Evolutionary conservation across 2,888 invertebrate species (phyloP).

Genomic region (Cataglyphis altisquamis): DNA sequence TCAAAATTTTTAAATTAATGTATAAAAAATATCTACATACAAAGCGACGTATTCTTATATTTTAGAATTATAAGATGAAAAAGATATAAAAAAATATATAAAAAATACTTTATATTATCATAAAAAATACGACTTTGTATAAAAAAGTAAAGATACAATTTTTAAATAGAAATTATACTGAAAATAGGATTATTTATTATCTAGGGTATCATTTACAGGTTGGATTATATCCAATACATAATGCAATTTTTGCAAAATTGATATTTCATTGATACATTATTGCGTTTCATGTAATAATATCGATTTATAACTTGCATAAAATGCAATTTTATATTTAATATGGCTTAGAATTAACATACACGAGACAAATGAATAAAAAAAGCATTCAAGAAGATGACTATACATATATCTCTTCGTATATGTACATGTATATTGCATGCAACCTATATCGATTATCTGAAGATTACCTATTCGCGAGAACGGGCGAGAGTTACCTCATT

Average conservation of each 20-base stretch:
- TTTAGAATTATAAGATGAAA: not conserved
- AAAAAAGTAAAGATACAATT: not conserved
- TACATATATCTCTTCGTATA: not conserved
- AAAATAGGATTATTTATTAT: not conserved
- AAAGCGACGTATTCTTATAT: not conserved
- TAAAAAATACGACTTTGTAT: not conserved
- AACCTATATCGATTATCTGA: constrained; percentile 4
- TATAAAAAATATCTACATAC: not conserved
- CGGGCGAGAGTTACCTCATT: constrained; percentile 44
- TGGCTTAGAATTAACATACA: not conserved
- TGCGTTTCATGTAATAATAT: not conserved
- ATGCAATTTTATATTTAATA: not conserved
- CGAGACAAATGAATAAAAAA: not conserved
- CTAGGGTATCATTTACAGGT: not conserved
- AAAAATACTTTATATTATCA: not conserved
- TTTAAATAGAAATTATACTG: not conserved
- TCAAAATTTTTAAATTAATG: not conserved
- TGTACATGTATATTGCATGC: not conserved
- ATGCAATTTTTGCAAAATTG: not conserved
- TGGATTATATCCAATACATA: not conserved
- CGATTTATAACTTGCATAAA: not conserved
- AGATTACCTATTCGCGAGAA: constrained; percentile 2
- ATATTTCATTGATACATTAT: not conserved
- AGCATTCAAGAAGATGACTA: not conserved
- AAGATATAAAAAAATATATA: not conserved